These are phyloP conservation scores for Clamator glandarius DNA, from an alignment of 2,797 vertebrate genomes.

Conservation along the genomic window DNA sequence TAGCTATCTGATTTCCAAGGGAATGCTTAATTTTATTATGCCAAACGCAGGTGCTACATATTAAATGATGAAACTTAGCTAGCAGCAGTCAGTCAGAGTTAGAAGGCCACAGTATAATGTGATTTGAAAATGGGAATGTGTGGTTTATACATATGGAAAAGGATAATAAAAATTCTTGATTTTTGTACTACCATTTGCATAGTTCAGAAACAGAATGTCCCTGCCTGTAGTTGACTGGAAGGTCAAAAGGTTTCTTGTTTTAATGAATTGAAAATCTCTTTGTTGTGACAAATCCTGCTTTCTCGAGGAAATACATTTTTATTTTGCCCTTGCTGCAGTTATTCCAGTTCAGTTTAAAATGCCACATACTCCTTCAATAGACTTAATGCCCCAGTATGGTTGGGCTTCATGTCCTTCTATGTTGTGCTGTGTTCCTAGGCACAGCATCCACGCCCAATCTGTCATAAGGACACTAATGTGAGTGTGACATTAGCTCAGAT, in stretches of 20 bases:
- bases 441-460: neutral
- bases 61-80: constrained; percentile 35
- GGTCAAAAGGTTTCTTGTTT: constrained; percentile 43
- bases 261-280: constrained; percentile 44
- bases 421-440: neutral
- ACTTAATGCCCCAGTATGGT: neutral
- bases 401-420: neutral
- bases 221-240: neutral
- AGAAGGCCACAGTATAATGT: constrained; percentile 32
- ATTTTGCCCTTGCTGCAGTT: constrained; percentile 17
- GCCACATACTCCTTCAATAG: neutral
- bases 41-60: constrained; percentile 34
- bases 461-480: accelerated
- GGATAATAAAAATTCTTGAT: constrained; percentile 40
- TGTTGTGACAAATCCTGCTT: constrained; percentile 33
- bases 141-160: constrained; percentile 61
- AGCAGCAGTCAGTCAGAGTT: constrained; percentile 42
- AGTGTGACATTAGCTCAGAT: neutral
- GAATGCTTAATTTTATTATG: constrained; percentile 69
- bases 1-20: constrained; percentile 65
- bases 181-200: constrained; percentile 50
- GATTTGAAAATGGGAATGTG: constrained; percentile 11
- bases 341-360: neutral
- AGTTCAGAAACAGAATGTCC: constrained; percentile 45
- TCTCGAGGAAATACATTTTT: constrained; percentile 23